Evolutionary conservation across 2,113 vertebrate genomes (phyloP).

Genomic region (Sinosuthora webbiana): DNA sequence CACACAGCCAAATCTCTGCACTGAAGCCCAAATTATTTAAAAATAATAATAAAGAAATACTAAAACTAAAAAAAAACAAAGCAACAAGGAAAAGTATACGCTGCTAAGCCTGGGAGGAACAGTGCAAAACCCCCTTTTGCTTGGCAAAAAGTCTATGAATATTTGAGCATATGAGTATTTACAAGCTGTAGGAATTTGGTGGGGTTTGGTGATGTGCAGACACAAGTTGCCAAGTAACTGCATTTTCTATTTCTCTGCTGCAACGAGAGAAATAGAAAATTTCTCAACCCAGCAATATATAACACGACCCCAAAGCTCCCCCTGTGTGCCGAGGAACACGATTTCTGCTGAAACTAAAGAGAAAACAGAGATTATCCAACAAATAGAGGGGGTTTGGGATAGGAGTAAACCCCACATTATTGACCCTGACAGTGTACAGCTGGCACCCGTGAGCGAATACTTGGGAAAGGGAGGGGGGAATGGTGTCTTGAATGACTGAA

Average conservation of each 20-base stretch:
- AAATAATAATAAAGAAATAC: not conserved
- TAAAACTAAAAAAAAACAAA: not conserved
- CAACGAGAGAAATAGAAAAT: too few relatives aligned
- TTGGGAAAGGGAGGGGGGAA: not conserved
- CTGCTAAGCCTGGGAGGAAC: not conserved
- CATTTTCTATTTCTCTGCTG: not conserved
- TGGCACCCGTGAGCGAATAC: not conserved
- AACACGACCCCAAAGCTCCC: not conserved
- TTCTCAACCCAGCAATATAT: not conserved
- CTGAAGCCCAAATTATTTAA: not conserved
- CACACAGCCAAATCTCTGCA: fast-evolving
- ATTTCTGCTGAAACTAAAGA: not conserved
- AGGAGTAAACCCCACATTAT: not conserved
- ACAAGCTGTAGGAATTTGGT: not conserved
- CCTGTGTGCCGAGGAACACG: not conserved
- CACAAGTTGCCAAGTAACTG: not conserved
- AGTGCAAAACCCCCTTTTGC: not conserved
- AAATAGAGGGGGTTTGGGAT: not conserved
- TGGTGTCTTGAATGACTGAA: not conserved
- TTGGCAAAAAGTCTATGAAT: not conserved
- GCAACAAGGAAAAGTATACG: not conserved
- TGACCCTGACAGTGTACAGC: not conserved
- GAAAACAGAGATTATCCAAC: not conserved
- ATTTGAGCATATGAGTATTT: not conserved
- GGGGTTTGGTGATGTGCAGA: not conserved